Evolutionary conservation across 2,888 invertebrate genomes (phyloP), one percentile per base, ranked within the genome.

Genomic region (Antheraea assamensis): DNA sequence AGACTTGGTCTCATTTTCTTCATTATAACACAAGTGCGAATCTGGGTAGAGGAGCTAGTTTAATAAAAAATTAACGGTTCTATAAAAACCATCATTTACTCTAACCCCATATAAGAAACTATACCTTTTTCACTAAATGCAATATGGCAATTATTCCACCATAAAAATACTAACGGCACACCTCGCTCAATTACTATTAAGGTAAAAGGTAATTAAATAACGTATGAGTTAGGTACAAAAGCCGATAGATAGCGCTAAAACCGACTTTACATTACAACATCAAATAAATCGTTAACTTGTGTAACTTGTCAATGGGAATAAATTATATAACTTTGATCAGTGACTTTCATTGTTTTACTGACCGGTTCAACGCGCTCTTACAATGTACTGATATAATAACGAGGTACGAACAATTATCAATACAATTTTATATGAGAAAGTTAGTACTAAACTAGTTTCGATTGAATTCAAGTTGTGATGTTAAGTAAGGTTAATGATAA

Each of bases 311-410:
- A 70, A 42, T 73, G 42, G 30, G 49, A 71, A 66, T 71, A 42
- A 47, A 61, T 74, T 74, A 52, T 71, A 42, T 71, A 74, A 74
- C 47, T 47, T 73, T 19, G 71, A 71, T 72, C 52, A 42, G 70
- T 58, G 35, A 66, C 74, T 71, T 71, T 68, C 74, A 74, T 74
- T 74, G 74, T 74, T 68, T 74, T 27, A 71, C 35, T 55, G 66
- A 74, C 74, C 58, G 74, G 74, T 74, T 68, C 24, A 31, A 21
- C 21, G 58, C 24, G 71, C 71, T 55, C 27, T 71, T 31, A 35
- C 58, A 71, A 58, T 71, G 35, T 52, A 35, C 58, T 35, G 71
- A 71, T 68, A 35, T 35, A 68, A 68, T 68, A 35, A 35, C 68
- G 13, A 68, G 35, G n/a, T 68, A 68, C 13, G 68, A n/a, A 21